A percentile compares a stretch with the other conserved stretches of the same genome.
Conservation (phyloP, 2,888 invertebrate genomes). For the Cantharis lateralis region DNA sequence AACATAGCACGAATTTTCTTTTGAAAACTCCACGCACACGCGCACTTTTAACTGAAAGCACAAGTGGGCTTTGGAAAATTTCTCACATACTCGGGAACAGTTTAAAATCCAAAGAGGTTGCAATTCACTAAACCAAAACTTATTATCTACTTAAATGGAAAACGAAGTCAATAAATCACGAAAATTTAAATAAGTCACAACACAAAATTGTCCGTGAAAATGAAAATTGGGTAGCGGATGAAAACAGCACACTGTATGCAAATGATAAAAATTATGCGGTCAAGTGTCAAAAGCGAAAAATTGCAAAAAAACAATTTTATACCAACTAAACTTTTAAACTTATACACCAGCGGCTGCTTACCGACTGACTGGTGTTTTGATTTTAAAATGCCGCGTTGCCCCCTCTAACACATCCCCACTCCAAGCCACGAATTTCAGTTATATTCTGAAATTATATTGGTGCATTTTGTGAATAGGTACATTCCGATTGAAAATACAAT, state of each 20-base stretch:
- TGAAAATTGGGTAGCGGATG: background rate
- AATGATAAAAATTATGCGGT: slow-evolving; percentile 2
- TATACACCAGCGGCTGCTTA: slow-evolving; percentile 32
- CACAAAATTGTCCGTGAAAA: background rate
- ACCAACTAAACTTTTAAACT: slow-evolving; percentile 21
- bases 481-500: slow-evolving; percentile 30
- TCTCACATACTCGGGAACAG: background rate
- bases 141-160: background rate
- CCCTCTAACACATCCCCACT: slow-evolving; percentile 34
- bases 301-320: slow-evolving; percentile 13
- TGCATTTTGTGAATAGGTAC: slow-evolving; percentile 37
- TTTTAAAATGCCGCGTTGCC: slow-evolving; percentile 30
- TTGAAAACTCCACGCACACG: background rate
- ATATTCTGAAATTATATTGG: slow-evolving; percentile 44
- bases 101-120: background rate
- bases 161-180: background rate
- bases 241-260: slow-evolving; percentile 4
- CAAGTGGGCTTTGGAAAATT: background rate
- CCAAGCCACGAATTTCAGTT: slow-evolving; percentile 40
- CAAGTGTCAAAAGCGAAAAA: slow-evolving; percentile 15
- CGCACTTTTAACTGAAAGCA: background rate
- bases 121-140: background rate
- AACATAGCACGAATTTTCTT: background rate
- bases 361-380: slow-evolving; percentile 36
- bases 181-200: slow-evolving; percentile 9